phyloP scores from a whole-genome alignment of 2,888 invertebrate species.

The Quadriops clusia region DNA sequence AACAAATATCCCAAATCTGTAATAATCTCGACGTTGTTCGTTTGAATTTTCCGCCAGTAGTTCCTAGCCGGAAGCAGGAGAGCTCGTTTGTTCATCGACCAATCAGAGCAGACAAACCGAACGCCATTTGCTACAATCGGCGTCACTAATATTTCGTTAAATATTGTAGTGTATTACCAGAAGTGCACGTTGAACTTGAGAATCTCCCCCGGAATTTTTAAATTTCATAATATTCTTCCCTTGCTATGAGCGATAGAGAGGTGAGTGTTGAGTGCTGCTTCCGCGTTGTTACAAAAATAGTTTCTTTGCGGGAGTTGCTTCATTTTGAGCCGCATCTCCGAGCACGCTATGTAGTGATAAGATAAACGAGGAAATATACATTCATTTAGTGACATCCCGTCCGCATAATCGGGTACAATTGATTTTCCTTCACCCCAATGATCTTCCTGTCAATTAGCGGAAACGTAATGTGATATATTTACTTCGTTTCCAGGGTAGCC shows the following conservation, averaged over 20 bases:
- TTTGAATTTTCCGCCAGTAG: too few relatives aligned
- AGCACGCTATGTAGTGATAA: too few relatives aligned
- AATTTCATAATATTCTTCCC: slow-evolving; percentile 5
- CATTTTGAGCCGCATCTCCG: slow-evolving; percentile 5
- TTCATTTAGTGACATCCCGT: not conserved
- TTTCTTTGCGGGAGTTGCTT: slow-evolving; percentile 11
- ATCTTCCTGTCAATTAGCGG: not conserved
- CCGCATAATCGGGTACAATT: not conserved
- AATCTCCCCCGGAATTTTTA: not conserved
- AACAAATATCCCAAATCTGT: too few relatives aligned
- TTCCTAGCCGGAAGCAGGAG: slow-evolving; percentile 9
- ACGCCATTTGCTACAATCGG: slow-evolving; percentile 4
- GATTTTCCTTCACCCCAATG: not conserved
- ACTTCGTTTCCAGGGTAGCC: slow-evolving; percentile 26
- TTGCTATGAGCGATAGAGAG: slow-evolving; percentile 29
- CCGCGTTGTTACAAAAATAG: slow-evolving; percentile 16
- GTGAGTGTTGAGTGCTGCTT: slow-evolving; percentile 19
- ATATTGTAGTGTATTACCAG: slow-evolving; percentile 4
- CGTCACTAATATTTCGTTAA: too few relatives aligned
- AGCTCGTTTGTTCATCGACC: slow-evolving; percentile 5
- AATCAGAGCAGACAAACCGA: slow-evolving; percentile 1
- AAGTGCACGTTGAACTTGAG: not conserved
- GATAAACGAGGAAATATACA: too few relatives aligned
- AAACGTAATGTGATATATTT: slow-evolving; percentile 11
- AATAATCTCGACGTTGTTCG: too few relatives aligned